phyloP scores from a whole-genome alignment of 1,140 invertebrate species.

The Drosophila gunungcola region DNA sequence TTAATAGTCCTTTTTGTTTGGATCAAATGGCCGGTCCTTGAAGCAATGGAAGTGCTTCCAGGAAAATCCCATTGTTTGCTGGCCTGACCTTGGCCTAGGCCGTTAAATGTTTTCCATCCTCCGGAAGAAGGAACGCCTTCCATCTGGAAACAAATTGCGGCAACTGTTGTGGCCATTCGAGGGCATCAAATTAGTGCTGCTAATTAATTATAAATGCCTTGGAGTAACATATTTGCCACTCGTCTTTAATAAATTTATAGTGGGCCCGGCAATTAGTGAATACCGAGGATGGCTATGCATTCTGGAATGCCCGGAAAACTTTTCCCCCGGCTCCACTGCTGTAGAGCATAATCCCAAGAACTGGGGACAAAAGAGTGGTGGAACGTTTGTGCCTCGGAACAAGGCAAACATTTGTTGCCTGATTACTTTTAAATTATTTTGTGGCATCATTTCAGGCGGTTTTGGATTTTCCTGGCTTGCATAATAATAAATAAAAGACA shows the following conservation, averaged over 20 bases:
- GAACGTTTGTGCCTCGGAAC: slow-evolving; percentile 40
- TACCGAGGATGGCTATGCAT: slow-evolving; percentile 32
- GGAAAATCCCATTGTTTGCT: background rate
- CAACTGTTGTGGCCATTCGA: slow-evolving; percentile 46
- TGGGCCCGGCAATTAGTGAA: slow-evolving; percentile 66
- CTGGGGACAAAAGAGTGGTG: slow-evolving; percentile 20
- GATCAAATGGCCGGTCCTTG: background rate
- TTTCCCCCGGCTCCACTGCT: slow-evolving; percentile 13
- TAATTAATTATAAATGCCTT: slow-evolving; percentile 77
- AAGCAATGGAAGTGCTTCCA: background rate
- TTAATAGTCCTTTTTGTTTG: background rate
- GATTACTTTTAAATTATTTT: slow-evolving; percentile 85
- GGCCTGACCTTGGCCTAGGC: slow-evolving; percentile 42
- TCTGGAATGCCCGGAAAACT: slow-evolving; percentile 36
- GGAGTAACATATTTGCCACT: slow-evolving; percentile 40
- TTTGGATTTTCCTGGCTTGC: slow-evolving; percentile 55
- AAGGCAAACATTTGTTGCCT: slow-evolving; percentile 81
- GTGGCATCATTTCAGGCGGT: slow-evolving; percentile 74
- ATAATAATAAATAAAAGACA: slow-evolving; percentile 77
- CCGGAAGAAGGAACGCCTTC: background rate
- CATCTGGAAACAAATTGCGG: slow-evolving; percentile 29
- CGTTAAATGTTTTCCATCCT: slow-evolving; percentile 19
- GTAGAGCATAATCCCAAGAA: slow-evolving; percentile 25
- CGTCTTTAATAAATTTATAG: slow-evolving; percentile 81
- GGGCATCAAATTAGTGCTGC: slow-evolving; percentile 65